Base-by-base conservation (phyloP, 2,888 invertebrate genomes). In the Papilio demoleus region DNA sequence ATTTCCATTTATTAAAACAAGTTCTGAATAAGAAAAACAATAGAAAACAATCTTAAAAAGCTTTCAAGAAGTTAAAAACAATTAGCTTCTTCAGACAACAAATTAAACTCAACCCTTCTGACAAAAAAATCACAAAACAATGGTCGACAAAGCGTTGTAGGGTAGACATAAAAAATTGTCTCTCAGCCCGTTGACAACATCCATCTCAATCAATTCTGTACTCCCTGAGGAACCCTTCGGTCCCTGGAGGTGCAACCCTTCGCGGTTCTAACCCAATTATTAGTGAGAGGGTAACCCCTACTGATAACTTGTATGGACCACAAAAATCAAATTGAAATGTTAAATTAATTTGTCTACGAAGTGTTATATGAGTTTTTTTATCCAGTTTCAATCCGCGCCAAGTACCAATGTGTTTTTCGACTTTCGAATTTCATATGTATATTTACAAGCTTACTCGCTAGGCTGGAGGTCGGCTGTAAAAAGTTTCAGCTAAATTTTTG, bases 171-270 rank as follows among this genome's bases (percentile, higher is more conserved):
- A 86, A 86, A 82, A 88, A 84, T 82, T 83, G 79, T 83, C 85
- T 80, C 78, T 79, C 86, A 87, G 27, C 83, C 78, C 85, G 90
- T 79, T 87, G 91, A 91, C 90, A 88, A 88, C 85, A 91, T 92
- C 88, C 87, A 89, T 92, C 92, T 90, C 91, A 89, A 92, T 92
- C 92, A 92, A 91, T 91, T 83, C 83, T 75, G 76, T 77, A 76
- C 70, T 90, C 92, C 87, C 90, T 75, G 80, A 85, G 79, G 81
- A 90, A 90, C 92, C 92, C 91, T 90, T 90, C 83, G 74, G 79
- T 86, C 88, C 86, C 88, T 71, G 47, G 85, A 83, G 88, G 79
- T 78, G 74, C 73, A 81, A 78, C 88, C 88, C 87, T 84, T 83
- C 77, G 67, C 59, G 70, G 71, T 67, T 74, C 78, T 91, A 91